A percentile compares a stretch with the other conserved stretches of the same genome.
These are phyloP conservation scores for Caenorhabditis drosophilae DNA, from an alignment of 2,888 invertebrate genomes.

Conservation along the genomic window DNA sequence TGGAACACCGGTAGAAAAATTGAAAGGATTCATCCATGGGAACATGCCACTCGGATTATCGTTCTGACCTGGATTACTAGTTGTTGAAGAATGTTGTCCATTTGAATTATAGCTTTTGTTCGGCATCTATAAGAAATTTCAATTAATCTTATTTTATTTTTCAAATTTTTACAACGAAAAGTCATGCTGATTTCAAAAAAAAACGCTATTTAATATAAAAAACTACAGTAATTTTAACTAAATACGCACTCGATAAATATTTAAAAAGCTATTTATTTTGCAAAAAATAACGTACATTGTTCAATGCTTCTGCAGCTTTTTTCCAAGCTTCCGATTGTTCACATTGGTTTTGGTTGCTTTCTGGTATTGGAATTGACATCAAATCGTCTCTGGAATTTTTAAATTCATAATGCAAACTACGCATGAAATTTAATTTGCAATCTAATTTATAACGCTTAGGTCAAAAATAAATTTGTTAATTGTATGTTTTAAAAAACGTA, in stretches of 20 bases:
- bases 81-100: slow-evolving; percentile 5
- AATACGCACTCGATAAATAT: too few relatives aligned
- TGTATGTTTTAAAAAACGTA: too few relatives aligned
- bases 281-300: slow-evolving; percentile 20
- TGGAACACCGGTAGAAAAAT: slow-evolving; percentile 21
- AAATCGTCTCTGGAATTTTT: slow-evolving; percentile 31
- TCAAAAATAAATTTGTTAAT: too few relatives aligned
- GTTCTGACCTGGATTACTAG: slow-evolving; percentile 35
- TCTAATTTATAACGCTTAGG: too few relatives aligned
- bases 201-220: too few relatives aligned
- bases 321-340: slow-evolving; percentile 37
- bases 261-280: slow-evolving; percentile 4
- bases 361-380: slow-evolving; percentile 27
- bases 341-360: neutral
- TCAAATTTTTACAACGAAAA: too few relatives aligned
- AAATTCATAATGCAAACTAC: too few relatives aligned
- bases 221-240: too few relatives aligned
- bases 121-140: too few relatives aligned
- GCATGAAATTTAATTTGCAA: too few relatives aligned
- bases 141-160: too few relatives aligned
- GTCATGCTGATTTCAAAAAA: too few relatives aligned
- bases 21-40: slow-evolving; percentile 28
- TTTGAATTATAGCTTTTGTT: slow-evolving; percentile 1
- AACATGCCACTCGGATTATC: slow-evolving; percentile 2
- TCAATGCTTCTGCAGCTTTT: slow-evolving; percentile 36